Evolutionary conservation across 2,888 invertebrate species (phyloP).

Genomic region (Euzetes globulus): DNA sequence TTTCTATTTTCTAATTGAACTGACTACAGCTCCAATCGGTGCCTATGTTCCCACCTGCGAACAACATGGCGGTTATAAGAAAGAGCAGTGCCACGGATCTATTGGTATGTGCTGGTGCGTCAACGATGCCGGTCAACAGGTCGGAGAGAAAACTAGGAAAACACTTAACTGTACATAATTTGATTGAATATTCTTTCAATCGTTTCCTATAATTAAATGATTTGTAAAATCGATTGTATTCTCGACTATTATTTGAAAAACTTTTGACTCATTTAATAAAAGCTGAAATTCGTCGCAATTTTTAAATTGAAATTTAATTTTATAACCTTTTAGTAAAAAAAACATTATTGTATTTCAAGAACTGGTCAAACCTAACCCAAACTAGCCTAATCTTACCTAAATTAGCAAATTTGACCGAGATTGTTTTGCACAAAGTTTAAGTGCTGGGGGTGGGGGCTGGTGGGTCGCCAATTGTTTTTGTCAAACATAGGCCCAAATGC

Average conservation of each 20-base stretch:
- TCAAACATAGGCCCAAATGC: too few relatives aligned
- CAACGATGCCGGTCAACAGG: neutral
- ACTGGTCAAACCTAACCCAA: too few relatives aligned
- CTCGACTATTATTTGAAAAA: neutral
- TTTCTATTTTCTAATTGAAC: too few relatives aligned
- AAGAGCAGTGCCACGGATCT: constrained; percentile 15
- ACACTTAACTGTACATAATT: neutral
- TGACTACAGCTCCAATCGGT: neutral
- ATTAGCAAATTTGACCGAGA: too few relatives aligned
- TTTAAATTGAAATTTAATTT: too few relatives aligned
- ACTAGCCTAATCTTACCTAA: too few relatives aligned
- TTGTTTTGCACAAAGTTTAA: too few relatives aligned
- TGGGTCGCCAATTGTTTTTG: too few relatives aligned
- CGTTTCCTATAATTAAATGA: neutral
- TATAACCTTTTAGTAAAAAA: too few relatives aligned
- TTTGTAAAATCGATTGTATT: neutral
- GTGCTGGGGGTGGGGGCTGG: too few relatives aligned
- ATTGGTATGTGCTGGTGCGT: constrained; percentile 26
- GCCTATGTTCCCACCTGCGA: constrained; percentile 1
- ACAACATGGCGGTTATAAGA: neutral
- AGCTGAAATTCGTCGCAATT: neutral
- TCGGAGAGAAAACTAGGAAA: neutral
- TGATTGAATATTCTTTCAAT: neutral
- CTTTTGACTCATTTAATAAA: neutral
- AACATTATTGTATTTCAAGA: too few relatives aligned